Evolutionary conservation across 2,888 invertebrate genomes (phyloP), one percentile per base, ranked within the genome.

Genomic region (Drosophila vallismaia): DNA sequence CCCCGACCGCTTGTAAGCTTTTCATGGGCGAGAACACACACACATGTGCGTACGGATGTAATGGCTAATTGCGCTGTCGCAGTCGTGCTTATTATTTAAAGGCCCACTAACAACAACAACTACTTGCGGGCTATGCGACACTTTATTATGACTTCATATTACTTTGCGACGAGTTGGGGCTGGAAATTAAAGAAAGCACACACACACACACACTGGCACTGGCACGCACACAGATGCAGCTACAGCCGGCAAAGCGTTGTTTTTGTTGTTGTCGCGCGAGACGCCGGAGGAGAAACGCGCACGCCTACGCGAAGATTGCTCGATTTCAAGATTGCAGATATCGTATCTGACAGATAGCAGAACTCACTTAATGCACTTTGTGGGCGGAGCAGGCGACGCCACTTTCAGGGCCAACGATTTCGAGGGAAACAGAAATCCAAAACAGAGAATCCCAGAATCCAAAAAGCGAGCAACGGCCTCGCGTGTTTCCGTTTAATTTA

Each of bases 81-180:
- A 19, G 19, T 19, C 19, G 19, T 36, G 36, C 7, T 29, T 29
- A 10, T n/a, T 36, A 36, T n/a, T n/a, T n/a, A 9, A 3, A 36
- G 29, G 29, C 7, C 7, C 29, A 8, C 49, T 42, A 60, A 54
- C 50, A 14, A 31, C 54, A 56, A 57, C 19, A 52, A 50, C 51
- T 29, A 12, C 12, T 12, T 8, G 53, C 53, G 53, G 40, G 62
- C 64, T 68, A 71, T 54, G 69, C 66, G 57, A 76, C 79, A 79
- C 79, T 72, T 75, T 59, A 64, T 73, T 76, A 62, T 64, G 52
- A 71, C 75, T 79, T 68, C 48, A 63, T 56, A 42, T 49, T 50
- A 70, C 44, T 40, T 55, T 38, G 19, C 57, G 19, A 36, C n/a
- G 36, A 36, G 36, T 5, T 28, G 3, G 28, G 28, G 19, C n/a